Percentiles rank a stretch among this genome's conserved stretches.
Evolutionary conservation across 2,888 invertebrate genomes (phyloP).

Genomic region (Quadriops clusia): DNA sequence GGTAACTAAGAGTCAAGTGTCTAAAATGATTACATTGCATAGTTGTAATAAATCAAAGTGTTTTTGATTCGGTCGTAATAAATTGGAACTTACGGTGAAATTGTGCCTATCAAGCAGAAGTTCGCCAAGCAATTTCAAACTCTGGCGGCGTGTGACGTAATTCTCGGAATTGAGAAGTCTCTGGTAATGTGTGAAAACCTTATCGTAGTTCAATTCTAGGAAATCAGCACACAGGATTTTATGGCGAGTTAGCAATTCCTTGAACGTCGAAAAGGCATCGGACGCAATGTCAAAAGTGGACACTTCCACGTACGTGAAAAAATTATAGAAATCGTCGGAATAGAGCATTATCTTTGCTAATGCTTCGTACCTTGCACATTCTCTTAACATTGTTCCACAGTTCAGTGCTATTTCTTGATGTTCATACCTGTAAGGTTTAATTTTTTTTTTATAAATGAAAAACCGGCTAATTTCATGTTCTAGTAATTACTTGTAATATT

Average conservation of each 20-base stretch:
- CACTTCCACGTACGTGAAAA: constrained; percentile 99
- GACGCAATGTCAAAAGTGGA: constrained; percentile 99
- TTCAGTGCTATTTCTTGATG: constrained; percentile 97
- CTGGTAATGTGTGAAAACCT: constrained; percentile 95
- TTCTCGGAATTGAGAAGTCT: constrained; percentile 96
- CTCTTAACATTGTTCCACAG: constrained; percentile 97
- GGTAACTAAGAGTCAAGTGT: too few relatives aligned
- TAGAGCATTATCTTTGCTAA: constrained; percentile 97
- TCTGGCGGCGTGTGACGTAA: constrained; percentile 97
- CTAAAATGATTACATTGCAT: too few relatives aligned
- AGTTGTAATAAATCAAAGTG: not conserved
- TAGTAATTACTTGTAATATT: too few relatives aligned
- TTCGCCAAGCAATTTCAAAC: constrained; percentile 94
- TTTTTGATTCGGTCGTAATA: not conserved
- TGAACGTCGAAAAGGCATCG: constrained; percentile 99
- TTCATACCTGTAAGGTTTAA: constrained; percentile 68
- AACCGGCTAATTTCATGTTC: too few relatives aligned
- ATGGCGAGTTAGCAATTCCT: constrained; percentile 91
- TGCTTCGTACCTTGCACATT: constrained; percentile 96
- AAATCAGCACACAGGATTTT: constrained; percentile 96
- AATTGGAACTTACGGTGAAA: constrained; percentile 82
- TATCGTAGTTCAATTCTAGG: constrained; percentile 97
- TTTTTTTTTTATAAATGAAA: constrained; percentile 7
- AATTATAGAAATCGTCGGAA: constrained; percentile 97
- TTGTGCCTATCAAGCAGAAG: constrained; percentile 96